Evolutionary conservation across 2,113 vertebrate genomes (phyloP).

Genomic region (Apodemus sylvaticus): DNA sequence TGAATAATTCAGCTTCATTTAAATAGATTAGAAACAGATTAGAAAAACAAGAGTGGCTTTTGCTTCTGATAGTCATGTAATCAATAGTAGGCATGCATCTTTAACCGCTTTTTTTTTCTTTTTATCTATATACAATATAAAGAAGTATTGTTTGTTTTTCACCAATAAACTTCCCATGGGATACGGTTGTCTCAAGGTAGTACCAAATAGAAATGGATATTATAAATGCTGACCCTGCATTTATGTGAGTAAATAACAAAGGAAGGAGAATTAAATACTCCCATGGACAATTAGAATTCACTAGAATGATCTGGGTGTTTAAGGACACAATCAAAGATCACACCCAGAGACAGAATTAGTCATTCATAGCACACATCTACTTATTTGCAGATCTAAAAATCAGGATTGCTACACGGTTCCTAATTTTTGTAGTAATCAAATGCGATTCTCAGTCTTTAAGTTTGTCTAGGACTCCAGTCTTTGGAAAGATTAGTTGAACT

Average conservation of each 20-base stretch:
- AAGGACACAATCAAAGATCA: conserved; percentile 4
- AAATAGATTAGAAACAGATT: not conserved
- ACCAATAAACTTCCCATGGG: not conserved
- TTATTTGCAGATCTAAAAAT: conserved; percentile 40
- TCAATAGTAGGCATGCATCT: no score
- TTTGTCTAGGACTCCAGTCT: not conserved
- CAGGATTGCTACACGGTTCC: conserved; percentile 10
- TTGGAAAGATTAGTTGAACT: not conserved
- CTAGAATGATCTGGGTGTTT: not conserved
- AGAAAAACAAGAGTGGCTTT: no score
- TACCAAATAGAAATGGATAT: not conserved
- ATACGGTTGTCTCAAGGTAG: conserved; percentile 27
- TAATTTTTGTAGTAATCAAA: conserved; percentile 28
- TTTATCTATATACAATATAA: not conserved
- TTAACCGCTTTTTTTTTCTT: no score
- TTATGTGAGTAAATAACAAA: conserved; percentile 18
- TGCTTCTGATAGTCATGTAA: no score
- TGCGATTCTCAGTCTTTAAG: conserved; percentile 11
- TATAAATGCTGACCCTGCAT: not conserved
- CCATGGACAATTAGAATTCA: not conserved
- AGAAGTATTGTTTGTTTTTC: not conserved
- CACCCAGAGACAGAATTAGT: not conserved
- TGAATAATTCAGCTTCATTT: not conserved
- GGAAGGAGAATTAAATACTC: not conserved
- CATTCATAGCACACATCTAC: not conserved